These are phyloP conservation scores for Novumbra hubbsi DNA, from an alignment of 2,797 vertebrate genomes.

Conservation along the genomic window DNA sequence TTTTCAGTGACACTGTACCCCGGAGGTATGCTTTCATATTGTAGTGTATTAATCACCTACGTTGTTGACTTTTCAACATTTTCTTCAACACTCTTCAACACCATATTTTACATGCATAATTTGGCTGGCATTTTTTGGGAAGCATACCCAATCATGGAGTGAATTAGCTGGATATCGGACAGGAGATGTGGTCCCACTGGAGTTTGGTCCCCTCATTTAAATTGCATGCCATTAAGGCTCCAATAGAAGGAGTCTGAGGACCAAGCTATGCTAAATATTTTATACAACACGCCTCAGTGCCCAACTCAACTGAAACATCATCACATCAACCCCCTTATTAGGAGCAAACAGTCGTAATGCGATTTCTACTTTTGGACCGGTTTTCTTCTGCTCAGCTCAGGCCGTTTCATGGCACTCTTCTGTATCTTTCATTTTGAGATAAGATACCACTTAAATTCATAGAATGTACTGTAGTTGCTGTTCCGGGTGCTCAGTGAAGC, in stretches of 20 bases:
- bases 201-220: conserved; percentile 41
- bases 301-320: conserved; percentile 20
- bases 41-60: background rate
- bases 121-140: conserved; percentile 31
- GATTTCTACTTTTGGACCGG: background rate
- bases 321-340: conserved; percentile 5
- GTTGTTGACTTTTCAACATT: background rate
- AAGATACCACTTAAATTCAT: background rate
- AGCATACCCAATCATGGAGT: conserved; percentile 36
- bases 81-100: background rate
- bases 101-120: conserved; percentile 24
- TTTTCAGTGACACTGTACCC: background rate
- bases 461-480: background rate
- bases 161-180: conserved; percentile 46
- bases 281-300: conserved; percentile 15
- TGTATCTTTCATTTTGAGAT: background rate
- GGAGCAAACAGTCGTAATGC: background rate
- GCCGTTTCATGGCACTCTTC: background rate
- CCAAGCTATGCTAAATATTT: conserved; percentile 30
- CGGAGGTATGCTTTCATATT: background rate
- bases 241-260: conserved; percentile 11
- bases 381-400: background rate
- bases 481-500: background rate
- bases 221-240: conserved; percentile 29
- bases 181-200: conserved; percentile 17